phyloP scores from a whole-genome alignment of 1,140 invertebrate species.

The Agrilus planipennis region DNA sequence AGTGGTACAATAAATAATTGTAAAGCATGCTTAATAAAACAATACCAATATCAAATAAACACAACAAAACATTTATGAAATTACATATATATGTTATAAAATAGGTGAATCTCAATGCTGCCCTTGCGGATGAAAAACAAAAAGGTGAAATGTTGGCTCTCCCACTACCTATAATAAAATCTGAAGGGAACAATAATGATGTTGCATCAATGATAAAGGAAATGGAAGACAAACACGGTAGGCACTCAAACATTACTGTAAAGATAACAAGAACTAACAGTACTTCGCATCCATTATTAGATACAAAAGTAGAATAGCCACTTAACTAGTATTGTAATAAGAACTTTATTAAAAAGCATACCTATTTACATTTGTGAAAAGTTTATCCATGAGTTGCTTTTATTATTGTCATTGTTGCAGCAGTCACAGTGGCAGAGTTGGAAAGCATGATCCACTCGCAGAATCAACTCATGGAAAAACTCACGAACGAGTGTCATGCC shows the following conservation, averaged over 20 bases:
- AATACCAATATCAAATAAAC: too few species aligned
- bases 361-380: constrained; percentile 12
- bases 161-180: constrained; percentile 21
- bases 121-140: constrained; percentile 26
- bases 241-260: constrained; percentile 22
- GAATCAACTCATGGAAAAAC: constrained; percentile 78
- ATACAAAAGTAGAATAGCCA: too few species aligned
- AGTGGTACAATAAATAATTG: too few species aligned
- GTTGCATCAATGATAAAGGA: constrained; percentile 57
- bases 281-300: too few species aligned
- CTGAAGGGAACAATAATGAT: constrained; percentile 47
- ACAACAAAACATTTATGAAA: too few species aligned
- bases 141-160: constrained; percentile 24
- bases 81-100: constrained; percentile 3
- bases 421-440: constrained; percentile 69
- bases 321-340: too few species aligned
- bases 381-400: constrained; percentile 49
- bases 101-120: constrained; percentile 38
- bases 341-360: too few species aligned
- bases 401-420: constrained; percentile 42
- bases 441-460: constrained; percentile 75
- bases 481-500: constrained; percentile 71
- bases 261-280: too few species aligned
- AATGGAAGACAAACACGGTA: constrained; percentile 73
- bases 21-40: too few species aligned